phyloP scores from a whole-genome alignment of 1,140 invertebrate species.

The Coptotermes formosanus region DNA sequence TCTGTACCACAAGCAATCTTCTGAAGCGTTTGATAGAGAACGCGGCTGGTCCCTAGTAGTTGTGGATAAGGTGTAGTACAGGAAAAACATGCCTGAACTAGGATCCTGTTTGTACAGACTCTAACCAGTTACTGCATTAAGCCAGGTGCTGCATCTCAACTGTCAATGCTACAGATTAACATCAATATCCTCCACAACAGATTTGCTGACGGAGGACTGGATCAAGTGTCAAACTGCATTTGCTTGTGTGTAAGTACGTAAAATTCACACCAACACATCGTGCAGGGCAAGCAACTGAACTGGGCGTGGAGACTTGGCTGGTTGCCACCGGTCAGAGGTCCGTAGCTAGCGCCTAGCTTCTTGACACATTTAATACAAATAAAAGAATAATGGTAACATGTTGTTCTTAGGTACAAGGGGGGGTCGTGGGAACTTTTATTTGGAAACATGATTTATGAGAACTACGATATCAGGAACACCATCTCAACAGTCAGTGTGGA shows the following conservation, averaged over 20 bases:
- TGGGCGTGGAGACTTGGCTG: background rate
- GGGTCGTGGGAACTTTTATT: background rate
- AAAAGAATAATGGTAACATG: background rate
- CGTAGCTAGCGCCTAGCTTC: background rate
- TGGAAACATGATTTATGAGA: background rate
- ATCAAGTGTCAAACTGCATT: background rate
- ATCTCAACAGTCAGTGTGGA: background rate
- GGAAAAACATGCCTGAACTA: too few species aligned
- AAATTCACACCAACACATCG: background rate
- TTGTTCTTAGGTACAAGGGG: background rate
- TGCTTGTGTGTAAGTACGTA: background rate
- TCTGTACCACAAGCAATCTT: too few species aligned
- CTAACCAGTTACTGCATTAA: too few species aligned
- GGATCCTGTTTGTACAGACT: too few species aligned
- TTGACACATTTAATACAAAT: background rate
- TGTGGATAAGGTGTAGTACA: too few species aligned
- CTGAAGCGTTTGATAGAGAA: too few species aligned
- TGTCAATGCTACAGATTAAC: too few species aligned
- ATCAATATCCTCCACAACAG: too few species aligned
- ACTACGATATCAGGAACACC: background rate
- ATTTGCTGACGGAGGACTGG: background rate
- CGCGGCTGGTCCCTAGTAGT: too few species aligned
- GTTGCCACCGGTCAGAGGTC: background rate
- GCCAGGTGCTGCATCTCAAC: too few species aligned
- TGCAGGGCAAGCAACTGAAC: background rate